Evolutionary conservation across 2,888 invertebrate species (phyloP).

Genomic region (Notodonta ziczac): DNA sequence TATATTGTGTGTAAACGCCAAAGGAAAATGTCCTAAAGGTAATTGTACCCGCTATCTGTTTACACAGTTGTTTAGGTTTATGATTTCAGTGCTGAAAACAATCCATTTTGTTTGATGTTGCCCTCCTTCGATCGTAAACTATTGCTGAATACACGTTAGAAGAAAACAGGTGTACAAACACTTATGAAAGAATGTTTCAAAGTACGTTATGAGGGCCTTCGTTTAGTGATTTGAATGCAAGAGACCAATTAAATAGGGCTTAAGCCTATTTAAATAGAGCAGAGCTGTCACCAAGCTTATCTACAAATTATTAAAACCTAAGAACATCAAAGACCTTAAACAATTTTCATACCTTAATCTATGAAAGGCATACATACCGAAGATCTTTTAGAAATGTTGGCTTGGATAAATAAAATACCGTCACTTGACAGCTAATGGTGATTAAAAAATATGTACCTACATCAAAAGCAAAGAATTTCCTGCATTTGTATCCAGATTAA

Average conservation of each 20-base stretch:
- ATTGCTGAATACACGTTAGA: constrained; percentile 55
- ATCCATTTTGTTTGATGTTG: constrained; percentile 57
- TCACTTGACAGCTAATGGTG: too few relatives aligned
- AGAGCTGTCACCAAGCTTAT: too few relatives aligned
- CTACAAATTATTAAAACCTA: too few relatives aligned
- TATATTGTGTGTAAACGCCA: constrained; percentile 7
- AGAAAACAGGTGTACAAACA: constrained; percentile 59
- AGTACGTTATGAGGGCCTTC: constrained; percentile 25
- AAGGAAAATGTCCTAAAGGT: constrained; percentile 23
- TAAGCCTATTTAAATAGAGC: too few relatives aligned
- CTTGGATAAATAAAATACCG: too few relatives aligned
- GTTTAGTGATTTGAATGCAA: neutral
- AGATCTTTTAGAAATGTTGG: too few relatives aligned
- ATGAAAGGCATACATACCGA: too few relatives aligned
- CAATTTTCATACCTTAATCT: too few relatives aligned
- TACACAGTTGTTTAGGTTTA: constrained; percentile 51
- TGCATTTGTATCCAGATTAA: constrained; percentile 12
- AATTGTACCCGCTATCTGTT: constrained; percentile 37
- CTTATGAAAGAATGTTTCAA: constrained; percentile 39
- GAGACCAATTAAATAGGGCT: too few relatives aligned
- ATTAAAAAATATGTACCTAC: neutral
- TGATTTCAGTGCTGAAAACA: constrained; percentile 49
- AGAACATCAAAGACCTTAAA: too few relatives aligned
- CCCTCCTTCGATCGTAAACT: constrained; percentile 48
- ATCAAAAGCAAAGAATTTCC: neutral